Evolutionary conservation across 2,797 vertebrate genomes (phyloP), one percentile per base, ranked within the genome.

Genomic region (Aplochiton taeniatus): DNA sequence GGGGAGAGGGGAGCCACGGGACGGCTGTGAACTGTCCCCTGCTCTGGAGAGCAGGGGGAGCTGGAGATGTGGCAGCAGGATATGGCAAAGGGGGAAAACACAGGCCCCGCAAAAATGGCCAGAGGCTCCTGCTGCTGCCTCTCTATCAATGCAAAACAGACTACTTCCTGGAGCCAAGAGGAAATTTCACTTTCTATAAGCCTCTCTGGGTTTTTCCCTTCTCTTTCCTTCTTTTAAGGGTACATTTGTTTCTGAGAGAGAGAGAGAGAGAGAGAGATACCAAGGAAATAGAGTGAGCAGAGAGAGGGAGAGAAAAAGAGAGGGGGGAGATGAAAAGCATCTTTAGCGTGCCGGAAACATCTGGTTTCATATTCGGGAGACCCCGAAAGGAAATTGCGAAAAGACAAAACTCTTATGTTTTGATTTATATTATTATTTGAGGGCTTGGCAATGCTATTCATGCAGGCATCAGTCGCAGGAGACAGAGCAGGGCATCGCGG

Each of bases 91-190:
- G 85, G 86, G 82, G 88, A 83, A 90, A 31, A 31, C 31, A 87
- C 84, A 88, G 75, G 76, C 88, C 84, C 73, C 63, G 83, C 83
- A 56, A 71, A n/a, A 84, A 89, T 87, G 87, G 88, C 95, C 89
- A 90, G 92, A 83, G 94, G 93, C 93, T 88, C 88, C 91, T 80
- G 79, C 91, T 80, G 79, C 76, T 86, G 90, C 87, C 90, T 87
- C 88, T 90, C 92, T 93, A 94, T 95, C 95, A 97, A 96, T 96
- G 94, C 91, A 94, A 96, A 96, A 94, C 96, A 97, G 95, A 96
- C 94, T 91, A 91, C 83, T 91, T 94, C 90, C 89, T 88, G 88
- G 87, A 90, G 89, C 93, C 93, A 94, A 92, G 93, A 95, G 94
- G 93, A 94, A 94, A 93, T 94, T 94, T 95, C 91, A 93, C 93